Evolutionary conservation across 2,113 vertebrate species (phyloP).

Genomic region (Ramphastos sulfuratus): DNA sequence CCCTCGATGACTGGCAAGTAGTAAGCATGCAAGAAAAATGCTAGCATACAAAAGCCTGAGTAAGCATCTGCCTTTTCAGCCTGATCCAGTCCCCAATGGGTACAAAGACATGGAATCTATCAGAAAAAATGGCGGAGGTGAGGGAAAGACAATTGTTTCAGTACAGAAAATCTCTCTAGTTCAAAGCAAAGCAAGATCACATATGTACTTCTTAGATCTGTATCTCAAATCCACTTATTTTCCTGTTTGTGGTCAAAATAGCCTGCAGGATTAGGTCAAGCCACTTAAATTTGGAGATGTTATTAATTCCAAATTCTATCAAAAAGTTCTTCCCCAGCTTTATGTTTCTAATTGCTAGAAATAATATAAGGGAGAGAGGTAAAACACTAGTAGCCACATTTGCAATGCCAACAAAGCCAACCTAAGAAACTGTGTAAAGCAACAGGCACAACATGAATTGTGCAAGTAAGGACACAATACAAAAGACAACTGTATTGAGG

Average conservation of each 20-base stretch:
- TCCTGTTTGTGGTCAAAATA: neutral
- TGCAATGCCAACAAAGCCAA: neutral
- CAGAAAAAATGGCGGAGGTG: neutral
- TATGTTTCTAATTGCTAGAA: neutral
- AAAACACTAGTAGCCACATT: neutral
- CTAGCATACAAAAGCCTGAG: neutral
- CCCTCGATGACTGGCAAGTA: neutral
- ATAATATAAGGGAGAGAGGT: neutral
- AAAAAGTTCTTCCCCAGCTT: neutral
- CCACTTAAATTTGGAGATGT: neutral
- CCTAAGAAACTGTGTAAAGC: neutral
- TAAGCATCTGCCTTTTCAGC: neutral
- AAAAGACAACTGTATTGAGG: neutral
- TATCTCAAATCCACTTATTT: neutral
- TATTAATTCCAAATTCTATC: neutral
- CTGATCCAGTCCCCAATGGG: neutral
- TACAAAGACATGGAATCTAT: neutral
- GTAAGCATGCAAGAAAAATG: neutral
- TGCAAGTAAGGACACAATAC: neutral
- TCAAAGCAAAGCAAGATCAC: neutral
- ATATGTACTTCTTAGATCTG: neutral
- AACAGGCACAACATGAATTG: neutral
- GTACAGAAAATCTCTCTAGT: neutral
- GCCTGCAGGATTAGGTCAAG: neutral
- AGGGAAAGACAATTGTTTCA: neutral